Evolutionary conservation across 2,797 vertebrate species (phyloP), one percentile per base, ranked within the genome.

Genomic region (Sebastes nivosus): DNA sequence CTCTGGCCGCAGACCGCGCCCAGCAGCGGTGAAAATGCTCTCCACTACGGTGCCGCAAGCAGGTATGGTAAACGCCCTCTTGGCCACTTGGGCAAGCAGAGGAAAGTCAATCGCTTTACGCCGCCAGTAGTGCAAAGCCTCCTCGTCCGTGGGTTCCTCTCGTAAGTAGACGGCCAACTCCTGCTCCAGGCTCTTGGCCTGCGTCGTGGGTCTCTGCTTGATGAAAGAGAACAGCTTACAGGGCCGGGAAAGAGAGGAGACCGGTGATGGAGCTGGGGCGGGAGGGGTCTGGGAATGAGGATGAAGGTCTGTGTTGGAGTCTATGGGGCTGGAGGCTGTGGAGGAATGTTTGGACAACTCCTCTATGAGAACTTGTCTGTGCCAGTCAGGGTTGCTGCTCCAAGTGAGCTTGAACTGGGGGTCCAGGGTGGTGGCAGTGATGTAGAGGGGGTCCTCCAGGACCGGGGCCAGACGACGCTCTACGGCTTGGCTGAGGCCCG

Each of bases 321-420:
- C 92, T 64, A 66, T 29, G 36, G 88, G 84, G 74, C 85, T 84
- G 69, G 90, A 88, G 68, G 89, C 82, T 59, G 84, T 82, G n/a
- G 92, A 94, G 22, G 92, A 94, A 79, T 95, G 93, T 92, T 95
- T 96, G 73, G 92, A 92, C 75, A 96, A 77, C 82, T 96, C 96
- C 80, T 95, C 94, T 81, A 96, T 79, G 30, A 96, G 82, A 68
- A 96, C 92, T 84, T 96, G 95, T 87, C 90, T 94, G 91, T 96
- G 96, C 95, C 95, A 96, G 72, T 96, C 96, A 1, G 91, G 92
- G 84, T 94, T 95, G 81, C 94, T 96, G 94, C 96, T 96, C 96
- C 96, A 96, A 5, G 96, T 95, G 25, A 96, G 95, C 81, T 96
- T 96, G 85, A 96, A 96, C 92, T 96, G 96, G 14, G 96, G 96